Conservation (phyloP, 2,797 vertebrate species). For the Macropodus opercularis region DNA sequence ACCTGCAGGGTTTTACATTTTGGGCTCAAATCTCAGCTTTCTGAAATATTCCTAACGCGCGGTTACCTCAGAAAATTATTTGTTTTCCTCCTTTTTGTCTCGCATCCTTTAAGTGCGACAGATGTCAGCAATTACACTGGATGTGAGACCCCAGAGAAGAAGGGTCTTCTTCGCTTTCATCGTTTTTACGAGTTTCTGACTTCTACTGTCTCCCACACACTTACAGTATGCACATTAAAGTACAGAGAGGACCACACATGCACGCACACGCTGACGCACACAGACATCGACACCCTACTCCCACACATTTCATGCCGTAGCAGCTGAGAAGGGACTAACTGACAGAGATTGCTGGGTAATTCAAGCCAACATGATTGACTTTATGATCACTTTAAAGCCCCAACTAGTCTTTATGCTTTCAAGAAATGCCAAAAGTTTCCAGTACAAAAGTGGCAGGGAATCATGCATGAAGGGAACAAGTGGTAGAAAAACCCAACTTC, state of each 20-base stretch:
- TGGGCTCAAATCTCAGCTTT: slow-evolving; percentile 23
- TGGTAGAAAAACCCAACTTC: slow-evolving; percentile 65
- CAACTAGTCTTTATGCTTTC: slow-evolving; percentile 95
- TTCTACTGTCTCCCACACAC: slow-evolving; percentile 29
- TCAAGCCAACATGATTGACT: slow-evolving; percentile 96
- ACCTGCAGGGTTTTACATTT: slow-evolving; percentile 60
- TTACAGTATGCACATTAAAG: slow-evolving; percentile 52
- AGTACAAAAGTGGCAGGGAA: slow-evolving; percentile 86
- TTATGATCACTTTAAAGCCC: slow-evolving; percentile 92
- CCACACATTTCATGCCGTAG: slow-evolving; percentile 75
- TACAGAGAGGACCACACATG: slow-evolving; percentile 26
- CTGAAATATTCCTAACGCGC: slow-evolving; percentile 4
- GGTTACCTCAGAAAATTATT: slow-evolving; percentile 14
- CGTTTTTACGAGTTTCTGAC: slow-evolving; percentile 31
- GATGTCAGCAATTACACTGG: slow-evolving; percentile 11
- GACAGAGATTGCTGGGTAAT: slow-evolving; percentile 93
- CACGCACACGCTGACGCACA: slow-evolving; percentile 19
- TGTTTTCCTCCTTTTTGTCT: background rate
- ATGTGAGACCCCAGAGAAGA: background rate
- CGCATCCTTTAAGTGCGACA: background rate
- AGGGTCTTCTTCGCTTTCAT: slow-evolving; percentile 15
- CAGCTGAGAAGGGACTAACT: slow-evolving; percentile 88
- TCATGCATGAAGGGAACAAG: slow-evolving; percentile 79
- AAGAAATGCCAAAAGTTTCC: slow-evolving; percentile 91
- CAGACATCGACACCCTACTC: slow-evolving; percentile 36